Evolutionary conservation across 30 jellyfish, hydroid and myxozoan genomes (phyloP).

Genomic region (Pelagia noctiluca): DNA sequence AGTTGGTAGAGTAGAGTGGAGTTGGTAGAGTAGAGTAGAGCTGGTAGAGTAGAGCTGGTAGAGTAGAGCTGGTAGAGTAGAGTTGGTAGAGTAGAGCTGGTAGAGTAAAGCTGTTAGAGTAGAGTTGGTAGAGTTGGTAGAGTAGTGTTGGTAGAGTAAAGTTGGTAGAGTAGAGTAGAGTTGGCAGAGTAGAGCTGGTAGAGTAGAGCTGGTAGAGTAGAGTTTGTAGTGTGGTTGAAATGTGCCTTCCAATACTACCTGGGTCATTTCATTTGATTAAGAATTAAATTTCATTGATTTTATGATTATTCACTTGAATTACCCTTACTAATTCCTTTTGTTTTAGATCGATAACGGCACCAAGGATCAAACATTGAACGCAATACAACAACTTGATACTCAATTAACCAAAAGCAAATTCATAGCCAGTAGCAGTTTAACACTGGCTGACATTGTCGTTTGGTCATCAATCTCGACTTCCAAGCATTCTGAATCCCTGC

Average conservation of each 20-base stretch:
- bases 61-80: too few relatives aligned
- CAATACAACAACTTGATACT: conserved; percentile 40
- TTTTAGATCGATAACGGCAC: conserved; percentile 62
- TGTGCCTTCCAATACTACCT: neutral
- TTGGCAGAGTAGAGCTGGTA: neutral
- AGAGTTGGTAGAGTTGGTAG: neutral
- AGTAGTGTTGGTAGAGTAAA: neutral
- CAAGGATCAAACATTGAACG: conserved; percentile 57
- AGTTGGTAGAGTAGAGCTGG: too few relatives aligned
- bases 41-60: too few relatives aligned
- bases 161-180: neutral
- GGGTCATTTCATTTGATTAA: neutral
- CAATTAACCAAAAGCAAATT: conserved; percentile 59
- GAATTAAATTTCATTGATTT: neutral
- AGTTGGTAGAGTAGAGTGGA: too few relatives aligned
- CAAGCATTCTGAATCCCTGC: conserved; percentile 25
- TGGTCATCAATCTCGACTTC: conserved; percentile 68
- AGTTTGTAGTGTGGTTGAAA: neutral
- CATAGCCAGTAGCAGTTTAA: conserved; percentile 34
- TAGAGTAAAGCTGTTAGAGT: too few relatives aligned
- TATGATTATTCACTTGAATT: too few relatives aligned
- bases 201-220: neutral
- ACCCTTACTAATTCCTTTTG: too few relatives aligned
- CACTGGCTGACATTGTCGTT: conserved; percentile 79
- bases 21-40: too few relatives aligned